These are phyloP conservation scores for Ptiloglossa arizonensis DNA, from an alignment of 1,140 invertebrate genomes.

Conservation along the genomic window DNA sequence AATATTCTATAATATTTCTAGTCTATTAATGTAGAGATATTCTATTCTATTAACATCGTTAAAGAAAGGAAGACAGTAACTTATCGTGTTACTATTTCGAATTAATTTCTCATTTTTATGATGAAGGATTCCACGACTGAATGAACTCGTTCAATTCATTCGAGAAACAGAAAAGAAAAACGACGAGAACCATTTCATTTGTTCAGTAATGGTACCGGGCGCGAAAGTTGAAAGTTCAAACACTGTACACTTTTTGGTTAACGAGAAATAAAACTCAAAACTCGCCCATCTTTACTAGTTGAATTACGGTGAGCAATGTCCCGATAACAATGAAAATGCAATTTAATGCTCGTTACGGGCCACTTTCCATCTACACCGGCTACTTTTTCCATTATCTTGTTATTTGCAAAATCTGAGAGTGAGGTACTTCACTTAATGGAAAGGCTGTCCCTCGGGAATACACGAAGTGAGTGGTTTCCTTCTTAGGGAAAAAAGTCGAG, in stretches of 20 bases:
- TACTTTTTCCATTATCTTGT: conserved; percentile 54
- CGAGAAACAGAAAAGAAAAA: too few relatives aligned
- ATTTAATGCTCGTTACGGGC: conserved; percentile 56
- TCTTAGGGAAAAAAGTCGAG: conserved; percentile 18
- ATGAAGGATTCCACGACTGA: too few relatives aligned
- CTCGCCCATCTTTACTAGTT: conserved; percentile 6
- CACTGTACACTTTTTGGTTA: conserved; percentile 5
- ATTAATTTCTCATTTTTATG: too few relatives aligned
- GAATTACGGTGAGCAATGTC: conserved; percentile 1
- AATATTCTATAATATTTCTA: too few relatives aligned
- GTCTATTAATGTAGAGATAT: too few relatives aligned
- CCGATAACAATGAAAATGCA: conserved; percentile 50
- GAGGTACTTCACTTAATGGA: conserved; percentile 48
- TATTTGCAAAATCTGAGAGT: conserved; percentile 49
- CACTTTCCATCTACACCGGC: conserved; percentile 33
- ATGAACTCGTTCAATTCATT: too few relatives aligned
- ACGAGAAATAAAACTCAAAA: conserved; percentile 24
- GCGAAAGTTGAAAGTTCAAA: background rate
- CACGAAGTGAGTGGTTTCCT: conserved; percentile 41
- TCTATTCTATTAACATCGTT: too few relatives aligned
- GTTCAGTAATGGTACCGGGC: background rate
- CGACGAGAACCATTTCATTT: background rate
- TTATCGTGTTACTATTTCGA: too few relatives aligned
- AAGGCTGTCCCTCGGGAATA: conserved; percentile 44
- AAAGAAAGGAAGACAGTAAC: too few relatives aligned